Base-by-base conservation (phyloP, 2,888 invertebrate genomes). In the Eurois occulta region DNA sequence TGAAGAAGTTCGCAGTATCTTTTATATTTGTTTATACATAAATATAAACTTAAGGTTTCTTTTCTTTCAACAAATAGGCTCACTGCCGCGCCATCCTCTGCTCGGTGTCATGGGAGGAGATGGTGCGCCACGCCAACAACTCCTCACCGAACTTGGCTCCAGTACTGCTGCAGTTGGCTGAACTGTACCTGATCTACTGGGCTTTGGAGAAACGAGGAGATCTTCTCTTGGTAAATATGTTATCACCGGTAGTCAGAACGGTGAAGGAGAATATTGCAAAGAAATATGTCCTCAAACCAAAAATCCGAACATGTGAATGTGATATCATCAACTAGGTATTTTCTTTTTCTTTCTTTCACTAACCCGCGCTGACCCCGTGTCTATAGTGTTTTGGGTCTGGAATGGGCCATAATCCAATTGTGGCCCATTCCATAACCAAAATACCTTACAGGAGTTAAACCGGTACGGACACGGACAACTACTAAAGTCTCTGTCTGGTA, bases 31-130 rank as follows among this genome's bases (percentile, higher is more conserved):
- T 58, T 58, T 58, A 16, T 16, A 7, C 28, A 8, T 32, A 41
- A 1, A 0, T 24, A 11, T 41, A 16, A 16, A n/a, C n/a, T 4
- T 60, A 58, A 38, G 13, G 11, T 55, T 21, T 35, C 8, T 55
- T 35, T 41, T 73, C 5, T 72, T 16, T 18, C 6, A 48, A 46
- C 18, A 2, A 11, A 5, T 96, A 98, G 98, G 97, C 98, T 11
- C 99, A 99, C 91, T 98, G 98, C 87, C 97, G 99, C 66, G 97
- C 98, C n/a, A 98, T 99, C 88, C 93, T 99, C n/a, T 97, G 98
- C 11, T 97, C 97, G 80, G 97, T 97, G 4, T 98, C 98, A 82
- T 97, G 97, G 89, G 97, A 96, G 32, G 97, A 97, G 82, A 96
- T 98, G n/a, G 91, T 93, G 80, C 93, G 94, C 0, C 85, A 97